These are phyloP conservation scores for Drosophila pallidifrons DNA, from an alignment of 1,140 invertebrate genomes.

Conservation along the genomic window DNA sequence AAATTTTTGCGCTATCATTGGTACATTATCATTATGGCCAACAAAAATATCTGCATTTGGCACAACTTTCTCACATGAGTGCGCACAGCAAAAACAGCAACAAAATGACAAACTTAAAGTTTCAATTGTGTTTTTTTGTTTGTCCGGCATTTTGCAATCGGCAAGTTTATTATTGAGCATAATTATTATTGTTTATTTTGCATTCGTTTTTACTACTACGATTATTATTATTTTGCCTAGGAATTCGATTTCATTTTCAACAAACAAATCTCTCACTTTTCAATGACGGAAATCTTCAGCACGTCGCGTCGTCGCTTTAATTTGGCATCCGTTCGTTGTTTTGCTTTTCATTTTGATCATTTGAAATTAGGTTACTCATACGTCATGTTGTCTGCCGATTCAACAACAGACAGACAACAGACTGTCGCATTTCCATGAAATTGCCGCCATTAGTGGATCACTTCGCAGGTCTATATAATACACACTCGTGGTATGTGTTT, in stretches of 20 bases:
- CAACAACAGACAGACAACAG: no score
- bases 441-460: constrained; percentile 33
- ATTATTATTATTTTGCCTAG: constrained; percentile 20
- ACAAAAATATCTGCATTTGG: constrained; percentile 69
- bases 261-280: constrained; percentile 13
- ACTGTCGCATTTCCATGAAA: constrained; percentile 37
- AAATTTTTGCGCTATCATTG: constrained; percentile 20
- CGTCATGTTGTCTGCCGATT: constrained; percentile 24
- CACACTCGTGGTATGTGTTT: not conserved
- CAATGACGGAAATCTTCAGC: constrained; percentile 27
- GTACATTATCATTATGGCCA: constrained; percentile 59
- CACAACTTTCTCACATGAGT: constrained; percentile 78
- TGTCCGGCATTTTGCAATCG: constrained; percentile 63
- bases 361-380: constrained; percentile 55
- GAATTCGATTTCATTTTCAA: constrained; percentile 37
- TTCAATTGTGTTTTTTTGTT: constrained; percentile 31
- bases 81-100: constrained; percentile 35
- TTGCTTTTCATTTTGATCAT: constrained; percentile 1
- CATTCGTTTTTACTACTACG: constrained; percentile 1
- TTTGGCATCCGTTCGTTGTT: constrained; percentile 1
- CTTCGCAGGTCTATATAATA: not conserved
- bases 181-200: constrained; percentile 41
- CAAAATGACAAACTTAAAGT: constrained; percentile 62
- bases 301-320: constrained; percentile 22
- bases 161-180: constrained; percentile 70